These are phyloP conservation scores for Etheostoma nigrum DNA, from an alignment of 2,797 vertebrate species.

Conservation along the genomic window DNA sequence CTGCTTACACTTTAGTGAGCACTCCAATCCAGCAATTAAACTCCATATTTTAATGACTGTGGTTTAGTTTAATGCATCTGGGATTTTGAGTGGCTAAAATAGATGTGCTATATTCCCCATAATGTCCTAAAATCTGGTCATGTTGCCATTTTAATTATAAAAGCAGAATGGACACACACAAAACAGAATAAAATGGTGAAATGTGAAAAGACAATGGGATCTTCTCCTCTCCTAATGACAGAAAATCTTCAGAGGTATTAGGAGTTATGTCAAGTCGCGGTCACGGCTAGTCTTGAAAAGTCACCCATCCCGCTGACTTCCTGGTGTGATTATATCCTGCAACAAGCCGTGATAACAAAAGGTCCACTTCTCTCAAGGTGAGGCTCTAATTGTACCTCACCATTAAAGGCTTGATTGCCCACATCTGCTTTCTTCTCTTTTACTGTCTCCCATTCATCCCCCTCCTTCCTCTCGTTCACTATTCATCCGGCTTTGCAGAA, in stretches of 20 bases:
- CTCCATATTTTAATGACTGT: slow-evolving; percentile 23
- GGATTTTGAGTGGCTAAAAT: slow-evolving; percentile 12
- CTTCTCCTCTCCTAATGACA: slow-evolving; percentile 24
- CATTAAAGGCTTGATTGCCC: slow-evolving; percentile 60
- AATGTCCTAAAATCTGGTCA: slow-evolving; percentile 6
- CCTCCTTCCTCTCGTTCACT: slow-evolving; percentile 17
- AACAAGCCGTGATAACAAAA: slow-evolving; percentile 65
- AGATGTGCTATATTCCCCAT: background rate
- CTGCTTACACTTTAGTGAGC: slow-evolving; percentile 33
- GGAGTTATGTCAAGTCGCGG: slow-evolving; percentile 23
- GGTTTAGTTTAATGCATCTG: slow-evolving; percentile 30
- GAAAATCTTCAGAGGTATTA: slow-evolving; percentile 22
- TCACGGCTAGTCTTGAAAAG: slow-evolving; percentile 35
- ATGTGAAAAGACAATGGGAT: slow-evolving; percentile 7
- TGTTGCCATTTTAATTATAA: background rate
- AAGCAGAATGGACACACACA: slow-evolving; percentile 9
- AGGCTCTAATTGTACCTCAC: slow-evolving; percentile 68
- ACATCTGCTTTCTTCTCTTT: slow-evolving; percentile 60
- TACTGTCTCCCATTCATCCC: slow-evolving; percentile 18
- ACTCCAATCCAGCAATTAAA: slow-evolving; percentile 39
- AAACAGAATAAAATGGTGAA: slow-evolving; percentile 8
- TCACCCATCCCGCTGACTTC: slow-evolving; percentile 55
- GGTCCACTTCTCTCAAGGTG: slow-evolving; percentile 65
- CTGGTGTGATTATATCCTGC: slow-evolving; percentile 58
- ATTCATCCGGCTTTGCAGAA: slow-evolving; percentile 28